phyloP scores from a whole-genome alignment of 2,797 vertebrate species.

The Poeciliopsis presidionis region DNA sequence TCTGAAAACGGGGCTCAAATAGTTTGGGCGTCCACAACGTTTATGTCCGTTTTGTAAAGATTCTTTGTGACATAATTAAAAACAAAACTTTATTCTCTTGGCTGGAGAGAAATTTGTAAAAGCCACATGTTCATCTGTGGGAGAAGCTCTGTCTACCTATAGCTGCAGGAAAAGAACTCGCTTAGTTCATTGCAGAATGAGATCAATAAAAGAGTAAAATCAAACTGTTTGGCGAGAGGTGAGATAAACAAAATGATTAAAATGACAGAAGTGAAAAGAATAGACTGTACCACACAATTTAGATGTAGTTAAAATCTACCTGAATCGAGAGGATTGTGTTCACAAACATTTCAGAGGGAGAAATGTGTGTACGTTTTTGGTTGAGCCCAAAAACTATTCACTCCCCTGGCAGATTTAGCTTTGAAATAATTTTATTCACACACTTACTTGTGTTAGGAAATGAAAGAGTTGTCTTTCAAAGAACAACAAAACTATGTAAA shows the following conservation, averaged over 20 bases:
- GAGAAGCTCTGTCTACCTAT: not conserved
- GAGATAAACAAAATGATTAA: conserved; percentile 12
- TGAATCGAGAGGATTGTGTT: not conserved
- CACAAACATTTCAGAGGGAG: not conserved
- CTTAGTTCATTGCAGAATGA: conserved; percentile 24
- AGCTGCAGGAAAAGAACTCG: conserved; percentile 17
- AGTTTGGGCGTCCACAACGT: not conserved
- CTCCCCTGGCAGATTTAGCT: not conserved
- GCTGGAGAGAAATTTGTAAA: conserved; percentile 2
- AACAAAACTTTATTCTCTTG: conserved; percentile 6
- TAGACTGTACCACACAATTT: not conserved
- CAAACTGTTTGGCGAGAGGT: not conserved
- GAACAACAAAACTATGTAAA: not conserved
- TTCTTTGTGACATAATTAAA: conserved; percentile 4
- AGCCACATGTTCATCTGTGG: conserved; percentile 34
- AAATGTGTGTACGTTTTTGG: not conserved
- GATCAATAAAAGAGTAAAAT: conserved; percentile 13
- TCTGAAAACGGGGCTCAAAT: not conserved
- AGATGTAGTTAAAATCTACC: not conserved
- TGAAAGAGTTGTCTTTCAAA: not conserved
- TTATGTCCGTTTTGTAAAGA: conserved; percentile 25
- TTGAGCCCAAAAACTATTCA: not conserved
- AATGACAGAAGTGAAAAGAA: not conserved
- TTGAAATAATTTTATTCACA: not conserved
- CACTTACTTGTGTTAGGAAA: not conserved